These are phyloP conservation scores for Leptatherina wallacei DNA, from an alignment of 2,797 vertebrate genomes.

Conservation along the genomic window DNA sequence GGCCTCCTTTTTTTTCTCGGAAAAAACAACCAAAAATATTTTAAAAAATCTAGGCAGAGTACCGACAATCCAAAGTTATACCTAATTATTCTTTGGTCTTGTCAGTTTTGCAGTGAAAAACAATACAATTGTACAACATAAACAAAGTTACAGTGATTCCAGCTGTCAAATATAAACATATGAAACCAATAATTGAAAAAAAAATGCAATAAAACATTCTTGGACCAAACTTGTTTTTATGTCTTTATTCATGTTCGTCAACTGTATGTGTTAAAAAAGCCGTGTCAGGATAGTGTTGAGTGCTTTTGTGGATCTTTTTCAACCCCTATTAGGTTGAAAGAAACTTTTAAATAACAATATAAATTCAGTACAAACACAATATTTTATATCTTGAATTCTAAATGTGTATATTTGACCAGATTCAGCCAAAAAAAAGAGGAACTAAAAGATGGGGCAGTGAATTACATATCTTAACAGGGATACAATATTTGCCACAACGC, in stretches of 20 bases:
- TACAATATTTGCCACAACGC: neutral
- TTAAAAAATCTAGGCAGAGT: neutral
- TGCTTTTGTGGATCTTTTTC: neutral
- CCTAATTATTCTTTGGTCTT: slow-evolving; percentile 31
- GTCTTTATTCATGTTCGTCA: neutral
- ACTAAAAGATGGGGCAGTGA: neutral
- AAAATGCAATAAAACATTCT: slow-evolving; percentile 63
- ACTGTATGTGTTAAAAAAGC: neutral
- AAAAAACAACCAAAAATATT: too few relatives aligned
- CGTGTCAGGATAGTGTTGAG: too few relatives aligned
- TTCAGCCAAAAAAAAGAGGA: too few relatives aligned
- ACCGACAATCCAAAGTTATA: slow-evolving; percentile 44
- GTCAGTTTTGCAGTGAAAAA: slow-evolving; percentile 18
- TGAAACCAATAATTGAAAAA: slow-evolving; percentile 4
- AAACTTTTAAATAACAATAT: neutral
- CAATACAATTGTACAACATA: slow-evolving; percentile 13
- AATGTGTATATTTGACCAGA: neutral
- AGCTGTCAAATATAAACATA: slow-evolving; percentile 20
- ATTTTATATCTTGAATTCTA: neutral
- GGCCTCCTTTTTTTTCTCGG: too few relatives aligned
- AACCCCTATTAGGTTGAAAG: neutral
- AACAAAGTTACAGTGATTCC: slow-evolving; percentile 5
- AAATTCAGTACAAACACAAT: neutral
- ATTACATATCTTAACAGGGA: neutral
- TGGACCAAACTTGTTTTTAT: slow-evolving; percentile 12